Evolutionary conservation across 2,113 vertebrate species (phyloP).

Genomic region (Mormyrus lacerda): DNA sequence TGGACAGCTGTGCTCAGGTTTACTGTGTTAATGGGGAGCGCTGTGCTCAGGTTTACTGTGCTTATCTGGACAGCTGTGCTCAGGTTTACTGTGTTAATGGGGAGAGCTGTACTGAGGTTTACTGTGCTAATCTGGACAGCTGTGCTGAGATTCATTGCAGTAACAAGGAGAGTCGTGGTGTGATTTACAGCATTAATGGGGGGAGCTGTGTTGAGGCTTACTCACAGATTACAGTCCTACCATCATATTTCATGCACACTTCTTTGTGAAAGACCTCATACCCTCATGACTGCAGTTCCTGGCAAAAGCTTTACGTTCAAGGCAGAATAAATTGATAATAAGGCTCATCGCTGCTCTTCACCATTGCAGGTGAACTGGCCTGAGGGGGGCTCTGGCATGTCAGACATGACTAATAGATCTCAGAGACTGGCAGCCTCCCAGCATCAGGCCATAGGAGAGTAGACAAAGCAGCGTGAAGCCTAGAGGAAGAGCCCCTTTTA

Average conservation of each 20-base stretch:
- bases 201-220: neutral
- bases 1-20: neutral
- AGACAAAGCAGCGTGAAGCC: neutral
- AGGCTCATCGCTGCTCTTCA: neutral
- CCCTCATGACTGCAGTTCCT: neutral
- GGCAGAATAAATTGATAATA: conserved; percentile 9
- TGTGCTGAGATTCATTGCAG: neutral
- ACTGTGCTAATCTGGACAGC: neutral
- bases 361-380: conserved; percentile 4
- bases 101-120: neutral
- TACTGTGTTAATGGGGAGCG: neutral
- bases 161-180: neutral
- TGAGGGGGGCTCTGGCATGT: neutral
- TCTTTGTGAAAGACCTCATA: neutral
- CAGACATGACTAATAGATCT: neutral
- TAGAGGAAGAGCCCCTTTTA: conserved; percentile 1
- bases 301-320: neutral
- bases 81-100: neutral
- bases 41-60: neutral
- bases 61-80: neutral
- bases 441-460: neutral
- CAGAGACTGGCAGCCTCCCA: neutral
- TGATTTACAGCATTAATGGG: neutral
- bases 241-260: neutral
- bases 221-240: neutral